These are phyloP conservation scores for Ochlodes sylvanus DNA, from an alignment of 2,888 invertebrate species.

Conservation along the genomic window DNA sequence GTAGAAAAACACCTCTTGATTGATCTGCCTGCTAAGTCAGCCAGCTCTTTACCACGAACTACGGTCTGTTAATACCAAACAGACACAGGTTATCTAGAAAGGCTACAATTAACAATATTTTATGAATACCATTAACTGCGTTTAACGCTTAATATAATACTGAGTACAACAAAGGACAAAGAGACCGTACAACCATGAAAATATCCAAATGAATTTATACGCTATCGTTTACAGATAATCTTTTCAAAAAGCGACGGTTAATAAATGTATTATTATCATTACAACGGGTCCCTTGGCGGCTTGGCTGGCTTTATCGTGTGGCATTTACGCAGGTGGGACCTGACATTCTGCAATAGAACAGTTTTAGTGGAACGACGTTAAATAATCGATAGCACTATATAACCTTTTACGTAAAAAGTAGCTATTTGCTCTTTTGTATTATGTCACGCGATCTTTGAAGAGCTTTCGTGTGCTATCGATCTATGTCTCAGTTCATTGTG, in stretches of 20 bases:
- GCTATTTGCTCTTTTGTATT: conserved; percentile 48
- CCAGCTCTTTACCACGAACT: too few species aligned
- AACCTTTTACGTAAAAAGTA: conserved; percentile 69
- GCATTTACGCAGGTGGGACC: conserved; percentile 69
- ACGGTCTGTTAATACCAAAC: too few species aligned
- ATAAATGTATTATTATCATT: conserved; percentile 36
- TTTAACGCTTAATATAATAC: background rate
- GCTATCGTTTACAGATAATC: conserved; percentile 27
- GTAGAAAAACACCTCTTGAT: too few species aligned
- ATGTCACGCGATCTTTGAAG: conserved; percentile 59
- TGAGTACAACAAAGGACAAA: background rate
- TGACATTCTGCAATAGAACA: conserved; percentile 65
- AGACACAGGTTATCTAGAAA: too few species aligned
- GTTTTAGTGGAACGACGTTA: conserved; percentile 53
- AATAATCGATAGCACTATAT: conserved; percentile 65
- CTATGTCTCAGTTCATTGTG: conserved; percentile 37
- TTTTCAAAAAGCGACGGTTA: conserved; percentile 20
- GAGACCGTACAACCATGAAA: background rate
- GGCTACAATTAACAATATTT: background rate
- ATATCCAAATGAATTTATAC: conserved; percentile 17
- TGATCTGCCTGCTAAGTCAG: too few species aligned
- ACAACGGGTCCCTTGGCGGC: conserved; percentile 25
- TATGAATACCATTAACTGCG: background rate
- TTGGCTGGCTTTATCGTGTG: conserved; percentile 50
- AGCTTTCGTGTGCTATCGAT: conserved; percentile 47